phyloP scores from a whole-genome alignment of 2,113 vertebrate genomes.

The Gallinago paraguaiae region DNA sequence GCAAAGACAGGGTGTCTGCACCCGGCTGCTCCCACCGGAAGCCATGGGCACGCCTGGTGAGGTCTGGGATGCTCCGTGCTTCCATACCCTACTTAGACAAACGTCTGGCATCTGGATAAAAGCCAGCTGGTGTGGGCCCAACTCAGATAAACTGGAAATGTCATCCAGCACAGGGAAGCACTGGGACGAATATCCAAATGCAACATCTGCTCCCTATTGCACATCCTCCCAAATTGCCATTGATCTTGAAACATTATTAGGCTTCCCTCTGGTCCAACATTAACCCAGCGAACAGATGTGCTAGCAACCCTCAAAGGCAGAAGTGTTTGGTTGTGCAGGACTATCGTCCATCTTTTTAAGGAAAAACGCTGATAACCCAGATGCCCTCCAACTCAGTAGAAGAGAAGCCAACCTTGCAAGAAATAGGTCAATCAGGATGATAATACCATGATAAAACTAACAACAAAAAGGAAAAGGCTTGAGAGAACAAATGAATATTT shows the following conservation, averaged over 20 bases:
- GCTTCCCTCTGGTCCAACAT: not conserved
- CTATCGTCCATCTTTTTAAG: not conserved
- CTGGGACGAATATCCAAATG: not conserved
- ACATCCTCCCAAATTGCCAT: not conserved
- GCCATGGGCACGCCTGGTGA: not conserved
- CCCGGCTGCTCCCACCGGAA: not conserved
- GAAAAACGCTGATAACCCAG: not conserved
- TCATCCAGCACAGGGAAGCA: not conserved
- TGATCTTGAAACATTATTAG: not conserved
- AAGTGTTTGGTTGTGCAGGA: not conserved
- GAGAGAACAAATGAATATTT: not conserved
- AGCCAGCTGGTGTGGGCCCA: constrained; percentile 6
- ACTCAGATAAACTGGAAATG: not conserved
- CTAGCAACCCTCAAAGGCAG: not conserved
- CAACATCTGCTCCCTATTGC: constrained; percentile 46
- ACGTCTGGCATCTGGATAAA: not conserved
- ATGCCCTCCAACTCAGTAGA: not conserved
- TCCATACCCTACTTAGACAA: not conserved
- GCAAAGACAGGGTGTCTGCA: not conserved
- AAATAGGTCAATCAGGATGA: not conserved
- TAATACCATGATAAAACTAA: not conserved
- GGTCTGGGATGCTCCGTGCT: not conserved
- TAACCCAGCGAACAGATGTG: not conserved
- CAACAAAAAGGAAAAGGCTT: not conserved
- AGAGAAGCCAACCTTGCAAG: not conserved